Evolutionary conservation across 1,140 invertebrate species (phyloP).

Genomic region (Gonioctena quinquepunctata): DNA sequence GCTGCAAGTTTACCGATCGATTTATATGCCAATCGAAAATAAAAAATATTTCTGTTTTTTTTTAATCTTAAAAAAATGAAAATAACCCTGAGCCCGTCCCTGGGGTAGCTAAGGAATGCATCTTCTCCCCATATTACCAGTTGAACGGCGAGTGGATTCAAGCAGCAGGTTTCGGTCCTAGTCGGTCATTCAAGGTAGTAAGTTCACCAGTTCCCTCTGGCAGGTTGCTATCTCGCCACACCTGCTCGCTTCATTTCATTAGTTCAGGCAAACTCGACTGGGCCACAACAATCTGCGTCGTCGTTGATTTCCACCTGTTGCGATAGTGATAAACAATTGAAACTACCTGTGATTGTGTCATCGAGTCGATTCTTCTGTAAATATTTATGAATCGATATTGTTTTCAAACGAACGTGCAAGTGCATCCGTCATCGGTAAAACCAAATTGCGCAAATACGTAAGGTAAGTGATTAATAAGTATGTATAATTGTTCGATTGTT

Average conservation of each 20-base stretch:
- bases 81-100: background rate
- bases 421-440: too few relatives aligned
- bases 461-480: too few relatives aligned
- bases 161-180: constrained; percentile 28
- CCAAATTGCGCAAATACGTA: background rate
- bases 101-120: constrained; percentile 21
- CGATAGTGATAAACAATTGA: background rate
- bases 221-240: constrained; percentile 14
- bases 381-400: too few relatives aligned
- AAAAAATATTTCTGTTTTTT: too few relatives aligned
- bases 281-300: background rate
- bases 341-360: background rate
- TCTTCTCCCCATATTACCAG: constrained; percentile 18
- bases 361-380: too few relatives aligned
- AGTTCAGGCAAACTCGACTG: background rate
- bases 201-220: constrained; percentile 33
- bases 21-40: too few relatives aligned
- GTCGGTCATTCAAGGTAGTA: constrained; percentile 39
- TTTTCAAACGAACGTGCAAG: too few relatives aligned
- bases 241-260: constrained; percentile 1
- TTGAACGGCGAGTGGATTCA: background rate
- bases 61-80: too few relatives aligned
- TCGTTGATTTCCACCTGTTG: constrained; percentile 2
- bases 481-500: too few relatives aligned
- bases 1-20: too few relatives aligned